phyloP scores from a whole-genome alignment of 2,888 invertebrate species.

The Drosophila koepferae region DNA sequence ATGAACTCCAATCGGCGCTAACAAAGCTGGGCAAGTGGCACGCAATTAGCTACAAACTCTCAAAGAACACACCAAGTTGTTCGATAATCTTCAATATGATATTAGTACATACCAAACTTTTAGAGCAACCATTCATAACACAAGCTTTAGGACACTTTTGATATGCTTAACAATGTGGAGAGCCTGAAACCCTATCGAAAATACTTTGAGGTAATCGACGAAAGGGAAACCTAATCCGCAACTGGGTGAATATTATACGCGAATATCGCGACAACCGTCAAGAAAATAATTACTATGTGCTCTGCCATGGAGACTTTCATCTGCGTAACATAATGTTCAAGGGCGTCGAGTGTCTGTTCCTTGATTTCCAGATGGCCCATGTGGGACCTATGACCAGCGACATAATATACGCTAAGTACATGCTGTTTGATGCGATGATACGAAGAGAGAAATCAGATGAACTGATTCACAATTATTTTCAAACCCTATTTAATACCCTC shows the following conservation, averaged over 20 bases:
- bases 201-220: constrained; percentile 49
- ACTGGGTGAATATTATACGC: constrained; percentile 18
- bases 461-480: constrained; percentile 61
- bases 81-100: constrained; percentile 5
- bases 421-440: constrained; percentile 48
- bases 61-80: background rate
- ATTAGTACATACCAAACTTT: background rate
- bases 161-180: constrained; percentile 23
- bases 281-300: constrained; percentile 50
- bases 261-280: constrained; percentile 55
- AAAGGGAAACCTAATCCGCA: constrained; percentile 30
- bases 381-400: constrained; percentile 61
- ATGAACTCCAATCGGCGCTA: background rate
- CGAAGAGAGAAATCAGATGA: constrained; percentile 51
- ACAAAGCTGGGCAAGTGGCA: constrained; percentile 14
- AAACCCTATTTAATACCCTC: constrained; percentile 48
- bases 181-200: constrained; percentile 48
- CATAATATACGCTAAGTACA: constrained; percentile 53
- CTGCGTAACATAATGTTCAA: constrained; percentile 71
- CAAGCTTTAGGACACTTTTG: constrained; percentile 43
- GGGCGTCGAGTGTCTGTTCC: constrained; percentile 46
- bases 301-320: constrained; percentile 73
- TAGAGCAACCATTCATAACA: constrained; percentile 25
- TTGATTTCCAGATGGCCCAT: constrained; percentile 65
- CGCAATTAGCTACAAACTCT: constrained; percentile 9